A percentile compares a stretch with the other conserved stretches of the same genome.
These are phyloP conservation scores for Limnephilus auricula DNA, from an alignment of 2,888 invertebrate genomes.

Conservation along the genomic window DNA sequence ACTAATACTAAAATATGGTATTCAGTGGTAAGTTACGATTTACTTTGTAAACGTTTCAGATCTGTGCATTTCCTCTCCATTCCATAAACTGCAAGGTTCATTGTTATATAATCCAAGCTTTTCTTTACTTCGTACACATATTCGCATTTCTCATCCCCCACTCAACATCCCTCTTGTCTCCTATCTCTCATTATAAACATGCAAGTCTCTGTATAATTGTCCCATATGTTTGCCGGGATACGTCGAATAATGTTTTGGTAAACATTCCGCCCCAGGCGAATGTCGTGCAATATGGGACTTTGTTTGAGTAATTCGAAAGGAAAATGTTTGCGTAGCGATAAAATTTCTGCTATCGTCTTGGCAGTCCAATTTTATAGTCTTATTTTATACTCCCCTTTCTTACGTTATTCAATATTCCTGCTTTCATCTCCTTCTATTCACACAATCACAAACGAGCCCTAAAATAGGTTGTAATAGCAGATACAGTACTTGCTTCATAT, in stretches of 20 bases:
- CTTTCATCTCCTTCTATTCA: background rate
- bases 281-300: constrained; percentile 35
- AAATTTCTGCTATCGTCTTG: background rate
- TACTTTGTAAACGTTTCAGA: background rate
- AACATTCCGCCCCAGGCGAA: constrained; percentile 25
- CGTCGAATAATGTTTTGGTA: constrained; percentile 37
- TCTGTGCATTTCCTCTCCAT: background rate
- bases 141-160: background rate
- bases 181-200: constrained; percentile 47
- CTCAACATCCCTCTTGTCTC: constrained; percentile 16
- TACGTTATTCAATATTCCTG: background rate
- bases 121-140: background rate
- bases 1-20: background rate
- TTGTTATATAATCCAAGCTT: background rate
- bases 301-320: constrained; percentile 35
- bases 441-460: background rate
- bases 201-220: constrained; percentile 48
- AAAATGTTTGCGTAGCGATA: constrained; percentile 21
- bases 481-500: no score
- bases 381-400: constrained; percentile 18
- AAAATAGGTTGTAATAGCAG: background rate
- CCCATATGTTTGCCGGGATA: constrained; percentile 53
- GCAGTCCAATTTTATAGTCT: background rate
- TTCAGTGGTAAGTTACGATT: background rate
- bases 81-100: background rate